Evolutionary conservation across 2,888 invertebrate species (phyloP).

Genomic region (Amblyteles armatorius): DNA sequence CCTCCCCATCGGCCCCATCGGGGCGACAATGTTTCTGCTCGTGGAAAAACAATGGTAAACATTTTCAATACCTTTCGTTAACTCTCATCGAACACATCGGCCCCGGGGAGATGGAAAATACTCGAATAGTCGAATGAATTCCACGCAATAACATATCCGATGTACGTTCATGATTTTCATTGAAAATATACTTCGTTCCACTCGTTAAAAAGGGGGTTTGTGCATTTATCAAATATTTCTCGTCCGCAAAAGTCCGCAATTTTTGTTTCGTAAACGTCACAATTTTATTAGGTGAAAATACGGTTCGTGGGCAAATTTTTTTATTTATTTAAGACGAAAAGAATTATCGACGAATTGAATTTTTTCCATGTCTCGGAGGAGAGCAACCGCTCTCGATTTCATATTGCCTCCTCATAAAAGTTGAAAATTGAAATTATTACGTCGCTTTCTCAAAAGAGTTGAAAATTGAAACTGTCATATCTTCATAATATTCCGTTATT

Average conservation of each 20-base stretch:
- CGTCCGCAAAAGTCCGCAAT: not conserved
- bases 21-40: not conserved
- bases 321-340: too few relatives aligned
- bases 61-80: not conserved
- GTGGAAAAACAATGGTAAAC: not conserved
- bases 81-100: not conserved
- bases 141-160: not conserved
- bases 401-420: not conserved
- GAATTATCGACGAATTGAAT: conserved; percentile 68
- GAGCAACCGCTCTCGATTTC: conserved; percentile 28
- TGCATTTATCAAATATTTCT: not conserved
- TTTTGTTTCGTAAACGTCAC: not conserved
- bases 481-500: too few relatives aligned
- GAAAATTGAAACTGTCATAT: too few relatives aligned
- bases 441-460: too few relatives aligned
- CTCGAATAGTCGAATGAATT: not conserved
- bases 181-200: too few relatives aligned
- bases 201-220: too few relatives aligned
- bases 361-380: conserved; percentile 65
- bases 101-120: not conserved
- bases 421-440: too few relatives aligned
- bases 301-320: too few relatives aligned
- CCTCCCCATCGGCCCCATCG: not conserved
- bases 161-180: not conserved
- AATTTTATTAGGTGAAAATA: not conserved